Conservation (phyloP, 2,797 vertebrate species). For the Ataeniobius toweri region DNA sequence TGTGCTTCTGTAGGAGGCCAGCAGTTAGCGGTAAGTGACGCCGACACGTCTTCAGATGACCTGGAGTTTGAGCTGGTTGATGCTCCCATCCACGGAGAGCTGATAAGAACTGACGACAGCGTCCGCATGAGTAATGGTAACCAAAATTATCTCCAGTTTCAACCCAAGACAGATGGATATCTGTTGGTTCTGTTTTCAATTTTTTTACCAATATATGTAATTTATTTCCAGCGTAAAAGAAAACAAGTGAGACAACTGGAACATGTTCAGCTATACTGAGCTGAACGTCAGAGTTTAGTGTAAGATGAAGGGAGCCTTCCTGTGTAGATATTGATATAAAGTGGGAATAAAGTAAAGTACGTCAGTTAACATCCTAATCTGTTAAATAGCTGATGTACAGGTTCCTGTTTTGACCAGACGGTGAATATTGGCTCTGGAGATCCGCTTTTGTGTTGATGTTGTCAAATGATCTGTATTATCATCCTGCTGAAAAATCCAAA, state of each 20-base stretch:
- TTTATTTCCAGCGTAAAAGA: neutral
- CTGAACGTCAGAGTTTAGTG: too few species aligned
- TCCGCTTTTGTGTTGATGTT: neutral
- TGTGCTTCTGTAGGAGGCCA: slow-evolving; percentile 81
- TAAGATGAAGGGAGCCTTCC: too few species aligned
- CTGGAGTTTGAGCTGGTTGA: slow-evolving; percentile 92
- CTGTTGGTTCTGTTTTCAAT: neutral
- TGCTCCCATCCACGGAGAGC: slow-evolving; percentile 83
- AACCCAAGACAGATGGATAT: neutral
- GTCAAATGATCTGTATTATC: too few species aligned
- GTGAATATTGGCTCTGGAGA: neutral
- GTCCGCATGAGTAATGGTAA: slow-evolving; percentile 64
- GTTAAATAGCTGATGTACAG: neutral
- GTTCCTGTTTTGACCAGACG: too few species aligned
- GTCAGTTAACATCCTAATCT: neutral
- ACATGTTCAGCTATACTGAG: neutral
- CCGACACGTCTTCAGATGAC: slow-evolving; percentile 84
- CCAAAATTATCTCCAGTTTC: neutral
- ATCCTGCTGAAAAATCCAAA: neutral
- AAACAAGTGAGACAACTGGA: neutral
- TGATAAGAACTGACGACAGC: slow-evolving; percentile 75
- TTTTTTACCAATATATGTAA: neutral
- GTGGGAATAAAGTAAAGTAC: neutral
- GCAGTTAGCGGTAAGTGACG: slow-evolving; percentile 84
- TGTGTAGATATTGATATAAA: neutral